These are phyloP conservation scores for Myopa testacea DNA, from an alignment of 2,888 invertebrate species.

Conservation along the genomic window DNA sequence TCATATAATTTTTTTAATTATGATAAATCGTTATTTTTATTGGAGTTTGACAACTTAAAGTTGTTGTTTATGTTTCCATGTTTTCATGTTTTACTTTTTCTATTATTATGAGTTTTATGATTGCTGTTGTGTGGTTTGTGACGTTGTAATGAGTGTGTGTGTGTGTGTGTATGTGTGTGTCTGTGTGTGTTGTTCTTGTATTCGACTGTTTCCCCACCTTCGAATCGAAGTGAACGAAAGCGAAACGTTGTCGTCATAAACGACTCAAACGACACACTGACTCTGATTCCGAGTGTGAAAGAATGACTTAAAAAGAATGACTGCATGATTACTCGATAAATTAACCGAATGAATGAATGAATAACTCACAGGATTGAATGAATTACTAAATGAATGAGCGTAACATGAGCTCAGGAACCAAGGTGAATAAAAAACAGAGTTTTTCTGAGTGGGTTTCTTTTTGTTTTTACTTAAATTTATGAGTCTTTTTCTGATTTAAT, in stretches of 20 bases:
- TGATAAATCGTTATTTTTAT: neutral
- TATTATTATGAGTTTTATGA: neutral
- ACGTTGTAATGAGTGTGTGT: too few relatives aligned
- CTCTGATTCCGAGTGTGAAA: constrained; percentile 1
- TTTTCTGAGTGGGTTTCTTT: too few relatives aligned
- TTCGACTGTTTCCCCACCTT: neutral
- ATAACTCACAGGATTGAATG: neutral
- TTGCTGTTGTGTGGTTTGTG: too few relatives aligned
- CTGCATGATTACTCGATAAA: neutral
- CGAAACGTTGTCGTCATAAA: constrained; percentile 12
- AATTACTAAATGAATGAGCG: too few relatives aligned
- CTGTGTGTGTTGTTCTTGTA: constrained; percentile 5
- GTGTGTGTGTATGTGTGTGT: neutral
- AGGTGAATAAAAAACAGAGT: too few relatives aligned
- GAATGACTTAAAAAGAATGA: neutral
- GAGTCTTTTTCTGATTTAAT: too few relatives aligned
- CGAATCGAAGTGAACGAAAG: constrained; percentile 17
- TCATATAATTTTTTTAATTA: neutral
- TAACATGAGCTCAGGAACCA: too few relatives aligned
- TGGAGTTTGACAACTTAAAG: neutral
- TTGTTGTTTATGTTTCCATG: neutral
- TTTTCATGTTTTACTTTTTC: neutral
- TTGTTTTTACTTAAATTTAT: too few relatives aligned
- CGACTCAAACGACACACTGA: neutral
- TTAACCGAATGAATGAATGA: constrained; percentile 5